These are phyloP conservation scores for Embidobia sp. DNA, from an alignment of 2,888 invertebrate species.

Conservation along the genomic window DNA sequence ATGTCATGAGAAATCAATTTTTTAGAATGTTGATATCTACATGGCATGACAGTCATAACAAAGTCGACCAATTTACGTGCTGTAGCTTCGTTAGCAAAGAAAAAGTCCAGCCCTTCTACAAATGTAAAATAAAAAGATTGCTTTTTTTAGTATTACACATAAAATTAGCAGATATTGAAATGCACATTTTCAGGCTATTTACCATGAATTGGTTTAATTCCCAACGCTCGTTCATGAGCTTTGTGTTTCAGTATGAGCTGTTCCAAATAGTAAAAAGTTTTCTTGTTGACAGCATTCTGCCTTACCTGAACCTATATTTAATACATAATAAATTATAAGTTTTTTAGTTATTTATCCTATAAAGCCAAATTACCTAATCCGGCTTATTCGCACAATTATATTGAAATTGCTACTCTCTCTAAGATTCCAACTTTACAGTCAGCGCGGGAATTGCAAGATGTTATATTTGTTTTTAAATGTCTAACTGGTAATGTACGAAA, in stretches of 20 bases:
- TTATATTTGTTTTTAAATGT: no score
- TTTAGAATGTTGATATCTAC: constrained; percentile 94
- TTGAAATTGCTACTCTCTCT: no score
- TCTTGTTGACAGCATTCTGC: constrained; percentile 94
- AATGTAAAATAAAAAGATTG: constrained; percentile 66
- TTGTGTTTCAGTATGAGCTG: constrained; percentile 98
- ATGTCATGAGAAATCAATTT: constrained; percentile 98
- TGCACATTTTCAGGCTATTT: constrained; percentile 65
- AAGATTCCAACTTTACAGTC: no score
- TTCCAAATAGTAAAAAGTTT: constrained; percentile 98
- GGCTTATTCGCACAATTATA: no score
- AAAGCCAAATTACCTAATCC: no score
- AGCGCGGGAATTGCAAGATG: no score
- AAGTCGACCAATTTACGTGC: constrained; percentile 98
- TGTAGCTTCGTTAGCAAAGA: constrained; percentile 92
- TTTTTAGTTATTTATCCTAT: no score
- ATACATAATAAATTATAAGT: no score
- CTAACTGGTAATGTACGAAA: no score
- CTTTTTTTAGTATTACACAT: neutral
- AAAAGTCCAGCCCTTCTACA: constrained; percentile 98
- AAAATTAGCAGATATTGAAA: neutral
- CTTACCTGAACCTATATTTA: constrained; percentile 90
- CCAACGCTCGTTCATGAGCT: constrained; percentile 93
- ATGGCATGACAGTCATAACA: constrained; percentile 92
- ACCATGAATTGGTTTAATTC: constrained; percentile 94